These are phyloP conservation scores for Carcharodon carcharias DNA, from an alignment of 2,797 vertebrate genomes.

Conservation along the genomic window DNA sequence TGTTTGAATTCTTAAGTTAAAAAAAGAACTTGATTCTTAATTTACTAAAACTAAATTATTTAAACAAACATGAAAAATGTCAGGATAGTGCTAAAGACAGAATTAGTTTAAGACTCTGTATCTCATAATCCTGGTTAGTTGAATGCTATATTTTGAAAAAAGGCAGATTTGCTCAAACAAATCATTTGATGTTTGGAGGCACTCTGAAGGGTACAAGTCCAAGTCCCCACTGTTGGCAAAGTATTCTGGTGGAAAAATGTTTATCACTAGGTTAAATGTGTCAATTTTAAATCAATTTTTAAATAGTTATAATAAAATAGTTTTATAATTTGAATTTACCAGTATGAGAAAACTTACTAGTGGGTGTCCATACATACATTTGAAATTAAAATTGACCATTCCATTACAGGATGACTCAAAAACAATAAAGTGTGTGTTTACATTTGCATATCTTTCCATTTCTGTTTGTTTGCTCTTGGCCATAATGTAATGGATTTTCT, in stretches of 20 bases:
- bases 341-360: background rate
- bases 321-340: background rate
- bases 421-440: background rate
- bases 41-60: background rate
- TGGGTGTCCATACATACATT: background rate
- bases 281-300: background rate
- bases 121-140: background rate
- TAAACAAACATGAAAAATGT: background rate
- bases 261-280: background rate
- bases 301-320: background rate
- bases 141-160: background rate
- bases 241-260: background rate
- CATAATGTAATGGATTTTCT: background rate
- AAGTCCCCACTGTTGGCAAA: background rate
- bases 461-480: background rate
- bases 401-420: background rate
- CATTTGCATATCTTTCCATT: constrained; percentile 9
- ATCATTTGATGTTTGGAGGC: background rate
- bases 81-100: background rate
- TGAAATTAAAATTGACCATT: background rate
- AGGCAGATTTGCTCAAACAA: background rate
- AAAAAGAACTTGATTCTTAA: background rate
- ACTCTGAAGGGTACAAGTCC: background rate
- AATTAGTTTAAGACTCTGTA: background rate
- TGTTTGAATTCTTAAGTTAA: background rate